Evolutionary conservation across 1,140 invertebrate genomes (phyloP), one percentile per base, ranked within the genome.

Genomic region (Scylla paramamosain): DNA sequence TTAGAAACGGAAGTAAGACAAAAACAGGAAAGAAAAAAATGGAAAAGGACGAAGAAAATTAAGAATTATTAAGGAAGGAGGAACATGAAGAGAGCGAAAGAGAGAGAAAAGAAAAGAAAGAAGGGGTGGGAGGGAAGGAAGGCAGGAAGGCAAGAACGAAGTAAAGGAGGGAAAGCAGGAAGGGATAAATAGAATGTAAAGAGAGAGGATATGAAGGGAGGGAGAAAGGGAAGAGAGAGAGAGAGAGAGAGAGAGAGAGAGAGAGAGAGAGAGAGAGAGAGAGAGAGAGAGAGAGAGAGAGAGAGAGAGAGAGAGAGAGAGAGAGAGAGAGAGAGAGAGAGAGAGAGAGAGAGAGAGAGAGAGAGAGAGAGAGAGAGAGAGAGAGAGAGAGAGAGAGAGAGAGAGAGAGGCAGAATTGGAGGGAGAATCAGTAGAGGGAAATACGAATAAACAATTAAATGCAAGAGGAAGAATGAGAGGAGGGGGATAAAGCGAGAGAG

Each of bases 171-270:
- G 25, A n/a, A 77, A 77, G n/a, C 67, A 77, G 25, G 67, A n/a
- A 77, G 20, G n/a, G n/a, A 77, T 7, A 20, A n/a, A 77, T 7
- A 20, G 67, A 77, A 77, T 7, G n/a, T n/a, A n/a, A 20, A n/a
- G 25, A n/a, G 67, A n/a, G 6, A 77, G 8, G n/a, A n/a, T n/a
- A n/a, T 25, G 67, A 77, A 77, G 67, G n/a, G 25, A 77, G 67
- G n/a, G 25, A 77, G 67, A n/a, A n/a, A 12, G 67, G 8, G 67
- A 77, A 77, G 67, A 77, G 67, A 77, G 67, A 77, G 67, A 77
- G 67, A 77, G 67, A 77, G 67, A 77, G 67, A 77, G 67, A 77
- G 67, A 77, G 67, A 77, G 67, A 77, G 67, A 77, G 67, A 77
- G 67, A 77, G n/a, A 25, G 67, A 77, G n/a, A 77, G n/a, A 77